Evolutionary conservation across 2,888 invertebrate species (phyloP), one percentile per base, ranked within the genome.

Genomic region (Zhengitettix transpicula): DNA sequence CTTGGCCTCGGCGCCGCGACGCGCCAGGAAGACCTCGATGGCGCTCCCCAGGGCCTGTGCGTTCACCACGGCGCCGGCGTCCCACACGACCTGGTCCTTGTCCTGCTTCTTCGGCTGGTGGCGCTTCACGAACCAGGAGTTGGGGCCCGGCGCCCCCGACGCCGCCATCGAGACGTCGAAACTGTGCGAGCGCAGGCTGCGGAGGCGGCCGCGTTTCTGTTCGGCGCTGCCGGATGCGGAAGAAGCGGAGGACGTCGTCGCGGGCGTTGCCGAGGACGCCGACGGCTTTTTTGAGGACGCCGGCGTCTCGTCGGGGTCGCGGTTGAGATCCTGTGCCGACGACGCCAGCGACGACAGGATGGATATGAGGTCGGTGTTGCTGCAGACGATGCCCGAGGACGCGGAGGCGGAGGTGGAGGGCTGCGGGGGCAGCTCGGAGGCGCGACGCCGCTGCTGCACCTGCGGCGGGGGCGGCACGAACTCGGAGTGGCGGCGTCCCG

Each of bases 1-100:
- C 47, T 47, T 47, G 47, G 12, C 5, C 47, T 47, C n/a, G 47
- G 12, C 47, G 47, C 47, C 47, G 47, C 47, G 14, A 47, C 79
- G 81, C 14, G 62, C 72, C 47, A 90, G 75, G 69, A 89, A 89
- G 42, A 86, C 89, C 73, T 90, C 89, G 65, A 90, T 89, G 41
- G 89, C 90, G 69, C 83, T 88, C 40, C 90, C 90, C 44, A 90
- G 76, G 0, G 87, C 82, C 68, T 87, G 84, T 1, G 89, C 85
- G 69, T 90, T 89, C 8, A 87, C 85, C 51, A 88, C 81, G 0
- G 89, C 85, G 9, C 86, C 86, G 52, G 85, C 83, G 67, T 87
- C 88, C 86, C 86, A 86, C 1, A 86, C 74, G 40, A 86, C 84
- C 61, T 83, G 83, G 52, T 80, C 78, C 3, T 55, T 14, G 28